A percentile compares a stretch with the other conserved stretches of the same genome.
These are phyloP conservation scores for Periparus ater DNA, from an alignment of 2,797 vertebrate species.

Conservation along the genomic window DNA sequence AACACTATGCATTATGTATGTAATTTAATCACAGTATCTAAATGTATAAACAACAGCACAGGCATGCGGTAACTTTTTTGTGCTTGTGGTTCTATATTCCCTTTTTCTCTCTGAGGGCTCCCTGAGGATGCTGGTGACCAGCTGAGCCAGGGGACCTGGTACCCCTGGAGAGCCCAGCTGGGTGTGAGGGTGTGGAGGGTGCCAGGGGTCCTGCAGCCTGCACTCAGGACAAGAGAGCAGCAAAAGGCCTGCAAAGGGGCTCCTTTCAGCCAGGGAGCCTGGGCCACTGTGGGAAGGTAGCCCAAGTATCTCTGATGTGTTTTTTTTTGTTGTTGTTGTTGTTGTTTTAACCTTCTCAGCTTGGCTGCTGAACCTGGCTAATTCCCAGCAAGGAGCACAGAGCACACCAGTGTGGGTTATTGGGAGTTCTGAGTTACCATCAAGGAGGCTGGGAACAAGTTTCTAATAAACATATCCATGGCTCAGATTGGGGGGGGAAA, in stretches of 20 bases:
- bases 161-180: not conserved
- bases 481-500: not conserved
- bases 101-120: not conserved
- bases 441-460: not conserved
- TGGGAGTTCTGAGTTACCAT: not conserved
- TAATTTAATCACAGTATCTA: constrained; percentile 61
- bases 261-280: not conserved
- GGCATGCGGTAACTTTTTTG: not conserved
- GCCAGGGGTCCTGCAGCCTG: fast-evolving
- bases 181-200: not conserved
- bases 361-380: not conserved
- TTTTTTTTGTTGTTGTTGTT: not conserved
- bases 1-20: constrained; percentile 41
- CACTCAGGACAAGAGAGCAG: not conserved
- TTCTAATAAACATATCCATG: not conserved
- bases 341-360: not conserved
- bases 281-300: not conserved
- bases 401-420: not conserved
- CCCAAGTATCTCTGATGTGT: not conserved
- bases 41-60: constrained; percentile 29
- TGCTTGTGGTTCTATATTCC: not conserved
- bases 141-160: not conserved
- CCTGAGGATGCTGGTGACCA: not conserved
- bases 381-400: not conserved
- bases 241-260: not conserved